Percentiles rank a stretch among this genome's conserved stretches.
Conservation (phyloP, 2,113 vertebrate species). For the Ageneiosus marmoratus region DNA sequence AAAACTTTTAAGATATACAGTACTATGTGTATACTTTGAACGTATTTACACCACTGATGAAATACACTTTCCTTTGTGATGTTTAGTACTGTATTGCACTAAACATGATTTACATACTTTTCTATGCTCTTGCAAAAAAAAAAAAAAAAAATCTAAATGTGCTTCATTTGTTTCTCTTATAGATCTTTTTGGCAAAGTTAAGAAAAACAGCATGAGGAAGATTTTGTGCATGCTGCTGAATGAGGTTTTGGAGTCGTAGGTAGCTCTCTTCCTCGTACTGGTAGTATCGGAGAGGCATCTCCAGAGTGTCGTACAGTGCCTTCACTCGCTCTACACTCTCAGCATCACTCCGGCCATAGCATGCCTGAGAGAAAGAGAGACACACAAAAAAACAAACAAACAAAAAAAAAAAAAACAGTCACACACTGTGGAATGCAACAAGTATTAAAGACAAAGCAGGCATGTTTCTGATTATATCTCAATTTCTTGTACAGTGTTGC, state of each 20-base stretch:
- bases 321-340: slow-evolving; percentile 85
- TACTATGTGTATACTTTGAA: neutral
- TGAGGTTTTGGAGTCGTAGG: slow-evolving; percentile 77
- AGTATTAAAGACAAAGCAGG: neutral
- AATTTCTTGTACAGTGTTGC: neutral
- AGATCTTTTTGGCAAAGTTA: slow-evolving; percentile 83
- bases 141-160: neutral
- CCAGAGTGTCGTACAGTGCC: slow-evolving; percentile 78
- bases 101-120: neutral
- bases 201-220: slow-evolving; percentile 83
- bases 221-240: slow-evolving; percentile 64
- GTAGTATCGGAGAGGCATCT: slow-evolving; percentile 71
- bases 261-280: slow-evolving; percentile 87
- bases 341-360: slow-evolving; percentile 81
- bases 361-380: slow-evolving; percentile 63
- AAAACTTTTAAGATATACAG: neutral
- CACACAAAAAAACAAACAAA: neutral
- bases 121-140: neutral
- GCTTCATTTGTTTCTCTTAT: slow-evolving; percentile 86
- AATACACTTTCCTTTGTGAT: neutral
- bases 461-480: neutral
- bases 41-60: slow-evolving; percentile 36
- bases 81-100: neutral
- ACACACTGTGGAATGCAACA: neutral
- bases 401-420: neutral